Percentiles rank a stretch among this genome's conserved stretches.
phyloP scores from a whole-genome alignment of 2,113 vertebrate species.

The Peromyscus leucopus region DNA sequence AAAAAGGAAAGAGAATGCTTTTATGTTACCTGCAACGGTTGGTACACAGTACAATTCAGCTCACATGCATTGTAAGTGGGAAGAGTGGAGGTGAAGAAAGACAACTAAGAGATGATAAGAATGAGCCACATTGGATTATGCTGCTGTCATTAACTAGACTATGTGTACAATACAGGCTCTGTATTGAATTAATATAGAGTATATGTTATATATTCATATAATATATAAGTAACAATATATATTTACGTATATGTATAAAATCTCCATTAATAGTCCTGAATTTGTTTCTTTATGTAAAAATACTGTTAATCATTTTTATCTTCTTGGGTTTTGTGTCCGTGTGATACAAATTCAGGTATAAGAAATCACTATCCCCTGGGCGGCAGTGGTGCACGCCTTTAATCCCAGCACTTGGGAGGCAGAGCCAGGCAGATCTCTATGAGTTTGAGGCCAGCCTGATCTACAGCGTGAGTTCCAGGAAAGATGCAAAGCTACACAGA shows the following conservation, averaged over 20 bases:
- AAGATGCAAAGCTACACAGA: too few species aligned
- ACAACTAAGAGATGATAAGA: not conserved
- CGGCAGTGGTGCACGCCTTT: too few species aligned
- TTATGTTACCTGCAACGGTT: not conserved
- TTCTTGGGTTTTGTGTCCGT: not conserved
- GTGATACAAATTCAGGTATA: not conserved
- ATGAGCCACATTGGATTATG: not conserved
- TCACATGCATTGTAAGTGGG: not conserved
- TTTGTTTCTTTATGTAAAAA: not conserved
- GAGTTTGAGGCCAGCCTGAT: too few species aligned
- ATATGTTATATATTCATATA: not conserved
- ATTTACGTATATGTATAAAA: not conserved
- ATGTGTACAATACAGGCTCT: not conserved
- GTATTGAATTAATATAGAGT: not conserved
- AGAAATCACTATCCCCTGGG: not conserved
- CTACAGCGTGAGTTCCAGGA: too few species aligned
- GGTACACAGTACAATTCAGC: not conserved
- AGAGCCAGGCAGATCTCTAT: too few species aligned
- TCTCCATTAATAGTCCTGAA: not conserved
- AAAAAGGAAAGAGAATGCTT: not conserved
- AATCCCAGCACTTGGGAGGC: too few species aligned
- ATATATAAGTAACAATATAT: not conserved
- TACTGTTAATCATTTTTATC: not conserved
- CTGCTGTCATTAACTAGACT: not conserved
- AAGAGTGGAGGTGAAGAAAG: not conserved